Evolutionary conservation across 2,797 vertebrate species (phyloP), one percentile per base, ranked within the genome.

Genomic region (Tapirus indicus): DNA sequence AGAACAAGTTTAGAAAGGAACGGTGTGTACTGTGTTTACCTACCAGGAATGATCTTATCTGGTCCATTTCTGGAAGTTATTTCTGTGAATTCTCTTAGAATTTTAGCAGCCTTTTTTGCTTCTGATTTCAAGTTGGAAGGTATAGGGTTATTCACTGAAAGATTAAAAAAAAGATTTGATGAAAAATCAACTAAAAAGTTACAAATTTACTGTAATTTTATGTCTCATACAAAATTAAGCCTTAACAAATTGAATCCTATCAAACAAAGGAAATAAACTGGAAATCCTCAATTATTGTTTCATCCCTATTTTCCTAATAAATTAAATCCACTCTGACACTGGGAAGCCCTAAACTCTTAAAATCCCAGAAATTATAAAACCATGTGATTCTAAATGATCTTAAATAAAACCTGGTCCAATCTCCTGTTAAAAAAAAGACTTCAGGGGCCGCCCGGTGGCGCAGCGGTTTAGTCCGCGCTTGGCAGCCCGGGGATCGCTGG

Each of bases 31-130:
- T 88, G 80, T 58, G 27, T 94, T 94, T 96, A 98, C 98, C 97
- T 98, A 99, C 99, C 98, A 66, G 99, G 99, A 98, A 99, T 99
- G 77, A 99, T 99, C 97, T 99, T 99, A 98, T 99, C 99, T 0
- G 99, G 99, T 69, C 99, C 99, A 88, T 98, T 98, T 97, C 99
- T 98, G 94, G 99, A 99, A 98, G 99, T 99, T 98, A 99, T 99
- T 97, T 99, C 99, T 0, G 99, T 99, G 98, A 99, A 99, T 82
- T 99, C 99, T 98, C 99, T 98, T 80, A 99, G 98, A 98, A 99
- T 99, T 99, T 99, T 99, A 87, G 99, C 99, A 56, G 99, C 99
- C 91, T 99, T 99, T 98, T 99, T 99, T 21, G 99, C 99, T 99
- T 99, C 99, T 1, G 99, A 99, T 97, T 99, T 99, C 96, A 99